Conservation (phyloP, 2,113 vertebrate species). For the Rhineura floridana region DNA sequence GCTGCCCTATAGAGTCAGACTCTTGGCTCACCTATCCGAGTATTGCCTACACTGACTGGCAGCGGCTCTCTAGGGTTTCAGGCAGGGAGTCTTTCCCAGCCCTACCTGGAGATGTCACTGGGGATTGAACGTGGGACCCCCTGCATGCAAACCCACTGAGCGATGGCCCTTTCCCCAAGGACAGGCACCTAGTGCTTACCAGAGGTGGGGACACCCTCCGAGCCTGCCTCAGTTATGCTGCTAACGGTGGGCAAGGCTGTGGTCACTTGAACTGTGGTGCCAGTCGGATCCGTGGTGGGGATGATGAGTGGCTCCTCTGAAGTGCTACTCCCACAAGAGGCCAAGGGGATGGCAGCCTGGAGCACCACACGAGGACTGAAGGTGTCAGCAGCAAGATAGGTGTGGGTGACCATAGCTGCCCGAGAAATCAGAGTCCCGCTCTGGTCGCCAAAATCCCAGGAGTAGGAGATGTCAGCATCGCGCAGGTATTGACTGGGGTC, state of each 20-base stretch:
- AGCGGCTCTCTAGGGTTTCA: no score
- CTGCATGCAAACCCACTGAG: no score
- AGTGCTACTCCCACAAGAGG: constrained; percentile 75
- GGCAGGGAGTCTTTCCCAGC: no score
- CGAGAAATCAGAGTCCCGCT: constrained; percentile 91
- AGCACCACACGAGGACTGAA: constrained; percentile 85
- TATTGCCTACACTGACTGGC: no score
- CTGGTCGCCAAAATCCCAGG: constrained; percentile 93
- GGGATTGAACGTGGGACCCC: no score
- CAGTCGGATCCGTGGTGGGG: neutral
- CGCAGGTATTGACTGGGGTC: constrained; percentile 91
- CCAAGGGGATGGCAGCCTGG: constrained; percentile 87
- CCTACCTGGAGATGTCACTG: no score
- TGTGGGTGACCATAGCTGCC: constrained; percentile 84
- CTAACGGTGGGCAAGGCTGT: constrained; percentile 26
- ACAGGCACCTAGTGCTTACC: constrained; percentile 59
- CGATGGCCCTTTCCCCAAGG: no score
- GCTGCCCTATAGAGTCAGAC: no score
- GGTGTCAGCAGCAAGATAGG: constrained; percentile 80
- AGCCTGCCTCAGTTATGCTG: constrained; percentile 40
- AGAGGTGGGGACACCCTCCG: constrained; percentile 54
- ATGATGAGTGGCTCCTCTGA: constrained; percentile 50
- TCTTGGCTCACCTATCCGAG: no score
- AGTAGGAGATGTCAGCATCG: constrained; percentile 86
- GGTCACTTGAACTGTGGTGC: neutral